Base-by-base conservation (phyloP, 2,797 vertebrate species). In the Lates japonicus region DNA sequence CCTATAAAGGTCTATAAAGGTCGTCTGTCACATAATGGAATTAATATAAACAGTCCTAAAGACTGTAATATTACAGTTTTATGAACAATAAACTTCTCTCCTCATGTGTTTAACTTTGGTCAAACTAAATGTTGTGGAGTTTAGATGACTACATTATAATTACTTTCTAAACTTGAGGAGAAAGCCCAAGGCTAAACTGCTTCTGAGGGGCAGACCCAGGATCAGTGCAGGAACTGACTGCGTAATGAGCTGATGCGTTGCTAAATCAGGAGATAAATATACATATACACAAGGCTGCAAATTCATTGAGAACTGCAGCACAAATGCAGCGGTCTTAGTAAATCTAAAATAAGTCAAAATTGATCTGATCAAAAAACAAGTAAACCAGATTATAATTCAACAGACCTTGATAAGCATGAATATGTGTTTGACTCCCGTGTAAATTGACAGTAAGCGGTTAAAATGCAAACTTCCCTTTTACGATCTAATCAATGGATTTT, bases 1-100 rank as follows among this genome's bases (percentile, higher is more conserved):
- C 52, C n/a, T 39, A 55, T 73, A 83, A 85, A 88, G 82, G 84
- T 83, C 44, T 39, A 55, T 73, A 83, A 85, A 88, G 82, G 84
- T 83, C 44, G 8, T n/a, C 68, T 17, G 54, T 58, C 52, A 78
- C 20, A 31, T 22, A 33, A 7, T 37, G 49, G 51, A 41, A 46
- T 59, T 64, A 31, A 60, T 67, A 80, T 25, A 46, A 41, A 49
- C 6, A 42, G 10, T 12, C 2, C 29, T 16, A 20, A 51, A 52
- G 33, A 54, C 29, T 41, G 35, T 10, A 44, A 44, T 44, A 44
- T 60, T 48, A 41, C 17, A 29, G 58, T 25, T 68, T 64, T n/a
- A 49, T 12, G 16, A 75, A 22, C 13, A 31, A 68, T 51, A 44
- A 48, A 66, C 66, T 57, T 76, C 59, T 62, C 49, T 5, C 19